Conservation (phyloP, 1,140 invertebrate species). For the Tribolium madens region DNA sequence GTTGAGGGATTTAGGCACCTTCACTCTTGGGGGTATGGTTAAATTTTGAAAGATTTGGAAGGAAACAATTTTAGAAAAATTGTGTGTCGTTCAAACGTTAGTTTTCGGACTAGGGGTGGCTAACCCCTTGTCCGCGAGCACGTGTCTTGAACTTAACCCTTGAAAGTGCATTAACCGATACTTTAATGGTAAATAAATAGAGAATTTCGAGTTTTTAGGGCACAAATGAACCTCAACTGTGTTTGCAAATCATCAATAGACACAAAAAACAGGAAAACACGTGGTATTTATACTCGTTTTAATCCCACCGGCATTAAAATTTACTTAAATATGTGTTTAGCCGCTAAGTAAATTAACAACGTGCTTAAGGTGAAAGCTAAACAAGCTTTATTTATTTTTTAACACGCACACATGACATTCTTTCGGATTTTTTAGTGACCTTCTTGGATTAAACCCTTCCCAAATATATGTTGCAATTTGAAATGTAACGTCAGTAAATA, state of each 20-base stretch:
- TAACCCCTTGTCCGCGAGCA: constrained; percentile 41
- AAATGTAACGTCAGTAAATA: not conserved
- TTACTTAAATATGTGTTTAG: constrained; percentile 32
- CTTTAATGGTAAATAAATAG: constrained; percentile 27
- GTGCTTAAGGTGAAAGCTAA: constrained; percentile 38
- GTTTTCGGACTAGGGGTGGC: constrained; percentile 46
- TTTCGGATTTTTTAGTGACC: constrained; percentile 4
- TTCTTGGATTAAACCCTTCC: not conserved
- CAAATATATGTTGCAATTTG: not conserved
- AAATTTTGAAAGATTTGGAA: constrained; percentile 13
- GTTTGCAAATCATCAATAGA: not conserved
- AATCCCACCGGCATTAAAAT: constrained; percentile 31
- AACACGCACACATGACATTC: constrained; percentile 32
- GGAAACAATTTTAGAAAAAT: not conserved
- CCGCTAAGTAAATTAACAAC: constrained; percentile 31
- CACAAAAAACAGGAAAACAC: constrained; percentile 13
- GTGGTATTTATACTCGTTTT: constrained; percentile 31
- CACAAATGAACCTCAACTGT: not conserved
- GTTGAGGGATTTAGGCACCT: not conserved
- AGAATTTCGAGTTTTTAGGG: not conserved
- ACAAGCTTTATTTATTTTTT: constrained; percentile 37
- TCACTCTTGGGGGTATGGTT: not conserved
- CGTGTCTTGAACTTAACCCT: constrained; percentile 35
- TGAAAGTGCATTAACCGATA: constrained; percentile 23
- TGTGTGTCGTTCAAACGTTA: constrained; percentile 38